Percentiles rank a stretch among this genome's conserved stretches.
These are phyloP conservation scores for Bimastos eiseni DNA, from an alignment of 2,888 invertebrate genomes.

Conservation along the genomic window DNA sequence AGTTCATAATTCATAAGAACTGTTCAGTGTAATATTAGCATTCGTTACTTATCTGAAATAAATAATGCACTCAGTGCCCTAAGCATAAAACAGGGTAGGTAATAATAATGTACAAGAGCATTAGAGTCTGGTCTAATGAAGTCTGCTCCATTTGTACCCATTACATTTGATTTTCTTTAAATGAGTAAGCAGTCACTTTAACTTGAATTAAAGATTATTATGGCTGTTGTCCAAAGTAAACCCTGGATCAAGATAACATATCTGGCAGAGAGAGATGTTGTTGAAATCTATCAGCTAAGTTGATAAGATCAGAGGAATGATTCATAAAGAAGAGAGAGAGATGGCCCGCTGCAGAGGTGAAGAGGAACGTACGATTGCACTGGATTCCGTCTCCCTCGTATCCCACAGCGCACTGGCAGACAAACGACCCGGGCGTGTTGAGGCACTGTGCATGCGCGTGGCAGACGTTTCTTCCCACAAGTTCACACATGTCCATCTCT, in stretches of 20 bases:
- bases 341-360: not conserved
- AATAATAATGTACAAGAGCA: not conserved
- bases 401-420: constrained; percentile 38
- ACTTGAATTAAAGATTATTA: not conserved
- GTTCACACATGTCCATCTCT: constrained; percentile 38
- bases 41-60: not conserved
- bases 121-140: not conserved
- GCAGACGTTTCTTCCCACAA: constrained; percentile 30
- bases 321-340: not conserved
- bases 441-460: constrained; percentile 36
- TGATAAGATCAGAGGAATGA: constrained; percentile 13
- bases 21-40: not conserved
- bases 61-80: not conserved
- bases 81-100: not conserved
- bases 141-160: not conserved
- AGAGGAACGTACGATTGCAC: constrained; percentile 40
- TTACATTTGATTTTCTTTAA: not conserved
- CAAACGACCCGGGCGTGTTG: constrained; percentile 38
- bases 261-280: not conserved
- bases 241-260: constrained; percentile 3
- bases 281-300: not conserved
- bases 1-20: not conserved
- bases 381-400: constrained; percentile 31
- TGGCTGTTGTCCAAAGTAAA: not conserved
- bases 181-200: not conserved